These are phyloP conservation scores for Drosophila nasuta DNA, from an alignment of 1,140 invertebrate species.

Conservation along the genomic window DNA sequence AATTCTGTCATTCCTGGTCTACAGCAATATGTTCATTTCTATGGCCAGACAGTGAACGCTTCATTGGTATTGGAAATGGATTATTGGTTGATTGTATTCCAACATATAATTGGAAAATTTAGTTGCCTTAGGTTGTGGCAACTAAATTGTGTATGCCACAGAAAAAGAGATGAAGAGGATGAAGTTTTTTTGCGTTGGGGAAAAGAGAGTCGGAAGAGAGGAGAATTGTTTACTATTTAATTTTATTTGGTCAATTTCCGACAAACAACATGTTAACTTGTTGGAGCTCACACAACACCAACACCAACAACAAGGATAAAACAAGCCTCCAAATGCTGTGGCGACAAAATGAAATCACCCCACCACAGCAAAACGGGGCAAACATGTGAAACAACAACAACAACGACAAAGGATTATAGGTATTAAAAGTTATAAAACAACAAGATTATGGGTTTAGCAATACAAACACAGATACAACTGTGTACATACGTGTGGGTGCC, in stretches of 20 bases:
- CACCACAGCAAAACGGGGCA: slow-evolving; percentile 15
- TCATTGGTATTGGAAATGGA: slow-evolving; percentile 4
- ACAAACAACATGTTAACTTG: slow-evolving; percentile 67
- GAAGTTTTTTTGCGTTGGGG: not conserved
- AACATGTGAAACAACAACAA: slow-evolving; percentile 19
- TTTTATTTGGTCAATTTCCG: slow-evolving; percentile 75
- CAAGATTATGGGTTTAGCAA: slow-evolving; percentile 71
- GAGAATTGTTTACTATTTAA: slow-evolving; percentile 68
- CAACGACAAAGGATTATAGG: slow-evolving; percentile 60
- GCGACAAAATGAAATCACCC: slow-evolving; percentile 45
- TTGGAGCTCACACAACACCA: slow-evolving; percentile 37
- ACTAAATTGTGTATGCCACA: slow-evolving; percentile 14
- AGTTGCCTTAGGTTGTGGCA: not conserved
- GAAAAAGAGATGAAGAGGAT: not conserved
- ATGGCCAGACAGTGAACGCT: not conserved
- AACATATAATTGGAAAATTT: slow-evolving; percentile 55
- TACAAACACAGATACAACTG: slow-evolving; percentile 56
- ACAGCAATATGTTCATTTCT: too few relatives aligned
- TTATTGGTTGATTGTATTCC: slow-evolving; percentile 36
- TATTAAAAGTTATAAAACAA: slow-evolving; percentile 81
- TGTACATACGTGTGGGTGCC: slow-evolving; percentile 10
- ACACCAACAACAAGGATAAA: slow-evolving; percentile 28
- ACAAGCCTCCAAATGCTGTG: slow-evolving; percentile 37
- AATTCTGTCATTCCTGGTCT: too few relatives aligned
- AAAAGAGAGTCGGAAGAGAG: not conserved